Percentiles rank a stretch among this genome's conserved stretches.
Conservation (phyloP, 2,113 vertebrate species). For the Lathamus discolor region DNA sequence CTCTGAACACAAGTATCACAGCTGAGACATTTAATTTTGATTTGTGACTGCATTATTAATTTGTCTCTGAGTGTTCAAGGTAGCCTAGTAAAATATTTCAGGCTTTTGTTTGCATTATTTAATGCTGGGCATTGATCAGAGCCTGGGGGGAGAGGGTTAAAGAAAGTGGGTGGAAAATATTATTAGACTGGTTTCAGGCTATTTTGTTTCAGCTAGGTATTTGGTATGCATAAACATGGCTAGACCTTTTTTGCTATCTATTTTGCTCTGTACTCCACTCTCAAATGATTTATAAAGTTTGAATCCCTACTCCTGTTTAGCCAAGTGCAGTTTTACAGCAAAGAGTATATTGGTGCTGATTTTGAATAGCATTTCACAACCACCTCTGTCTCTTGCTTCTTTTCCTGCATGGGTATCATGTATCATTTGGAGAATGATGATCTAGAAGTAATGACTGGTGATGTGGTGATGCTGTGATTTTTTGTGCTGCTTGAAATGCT, state of each 20-base stretch:
- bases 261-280: slow-evolving; percentile 11
- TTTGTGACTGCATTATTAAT: background rate
- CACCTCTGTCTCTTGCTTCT: background rate
- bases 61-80: background rate
- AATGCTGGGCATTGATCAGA: background rate
- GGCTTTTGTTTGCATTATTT: background rate
- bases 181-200: background rate
- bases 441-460: background rate
- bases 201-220: slow-evolving; percentile 8
- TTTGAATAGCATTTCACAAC: slow-evolving; percentile 13
- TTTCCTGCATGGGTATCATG: rapidly evolving
- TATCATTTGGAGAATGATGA: background rate
- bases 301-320: slow-evolving; percentile 21
- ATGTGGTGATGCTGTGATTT: background rate
- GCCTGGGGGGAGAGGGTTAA: background rate
- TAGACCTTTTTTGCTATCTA: slow-evolving; percentile 36
- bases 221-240: slow-evolving; percentile 28
- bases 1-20: background rate
- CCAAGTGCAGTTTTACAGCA: background rate
- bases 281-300: slow-evolving; percentile 50
- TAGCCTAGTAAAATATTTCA: background rate
- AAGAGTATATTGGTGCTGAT: background rate
- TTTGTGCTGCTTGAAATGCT: background rate
- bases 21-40: background rate
- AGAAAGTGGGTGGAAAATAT: background rate